Conservation (phyloP, 2,797 vertebrate species). For the Pseudochirops corinnae region DNA sequence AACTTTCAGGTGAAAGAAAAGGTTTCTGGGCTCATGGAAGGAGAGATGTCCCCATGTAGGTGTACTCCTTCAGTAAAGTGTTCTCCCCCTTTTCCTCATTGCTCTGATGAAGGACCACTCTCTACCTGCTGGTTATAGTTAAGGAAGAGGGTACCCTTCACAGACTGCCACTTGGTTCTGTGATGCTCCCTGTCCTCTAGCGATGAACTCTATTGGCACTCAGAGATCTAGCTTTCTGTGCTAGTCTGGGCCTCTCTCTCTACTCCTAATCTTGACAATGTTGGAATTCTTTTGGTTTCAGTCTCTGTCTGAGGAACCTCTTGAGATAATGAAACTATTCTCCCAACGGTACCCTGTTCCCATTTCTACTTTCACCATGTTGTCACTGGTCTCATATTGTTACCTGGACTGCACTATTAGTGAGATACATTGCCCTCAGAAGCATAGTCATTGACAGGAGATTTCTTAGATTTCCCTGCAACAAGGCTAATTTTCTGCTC, state of each 20-base stretch:
- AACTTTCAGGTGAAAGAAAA: too few species aligned
- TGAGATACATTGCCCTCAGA: neutral
- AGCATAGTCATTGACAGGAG: neutral
- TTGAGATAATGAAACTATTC: neutral
- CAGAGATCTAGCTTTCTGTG: too few species aligned
- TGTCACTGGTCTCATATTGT: neutral
- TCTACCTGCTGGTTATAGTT: neutral
- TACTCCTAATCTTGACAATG: neutral
- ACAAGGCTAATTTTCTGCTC: neutral
- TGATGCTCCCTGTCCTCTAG: too few species aligned
- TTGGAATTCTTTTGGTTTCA: neutral
- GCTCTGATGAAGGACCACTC: neutral
- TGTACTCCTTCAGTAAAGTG: too few species aligned
- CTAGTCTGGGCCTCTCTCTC: neutral
- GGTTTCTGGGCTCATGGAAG: too few species aligned
- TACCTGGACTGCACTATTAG: neutral
- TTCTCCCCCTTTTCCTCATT: neutral
- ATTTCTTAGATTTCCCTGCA: neutral
- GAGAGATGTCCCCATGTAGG: too few species aligned
- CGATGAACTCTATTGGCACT: neutral
- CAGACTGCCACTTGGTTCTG: neutral
- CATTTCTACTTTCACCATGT: neutral
- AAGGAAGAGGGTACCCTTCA: neutral
- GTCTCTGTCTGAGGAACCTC: neutral
- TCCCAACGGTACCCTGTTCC: neutral